Base-by-base conservation (phyloP, 1,140 invertebrate genomes). In the Acromyrmex echinatior region DNA sequence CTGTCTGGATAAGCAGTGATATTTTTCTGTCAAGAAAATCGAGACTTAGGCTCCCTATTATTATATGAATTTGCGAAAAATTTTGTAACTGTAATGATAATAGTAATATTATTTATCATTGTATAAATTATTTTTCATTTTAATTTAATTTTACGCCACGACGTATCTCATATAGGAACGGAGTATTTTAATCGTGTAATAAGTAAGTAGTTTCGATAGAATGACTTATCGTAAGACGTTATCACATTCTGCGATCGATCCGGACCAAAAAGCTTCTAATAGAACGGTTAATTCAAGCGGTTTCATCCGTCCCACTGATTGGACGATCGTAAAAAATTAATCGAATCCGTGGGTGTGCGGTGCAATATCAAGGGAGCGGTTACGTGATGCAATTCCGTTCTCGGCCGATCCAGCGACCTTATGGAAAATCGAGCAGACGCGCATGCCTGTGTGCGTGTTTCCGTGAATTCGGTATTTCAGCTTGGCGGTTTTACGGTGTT, bases 251-350 rank as follows among this genome's bases (percentile, higher is more conserved):
- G 21, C 56, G 35, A 49, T 82, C 25, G 53, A 45, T 35, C 18
- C n/a, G n/a, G 31, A 76, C n/a, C 80, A 21, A 76, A 84, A 76
- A 84, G 80, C 80, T 84, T 76, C 80, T 84, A 84, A 84, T 76
- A 84, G 80, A 84, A 84, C 70, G 9, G 80, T 84, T 84, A 84
- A 84, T 84, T 84, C 80, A 76, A 84, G 39, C 56, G 58, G 56
- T 84, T 84, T 84, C 80, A 74, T 84, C 56, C 56, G 56, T 62
- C 39, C 28, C 70, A 10, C 80, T 76, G 80, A 84, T 84, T 84
- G 80, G 80, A 84, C 39, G 70, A 74, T 74, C 53, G 80, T 84
- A 84, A 84, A 84, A 84, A 84, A 84, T 84, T 84, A 84, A 84
- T 84, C 80, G 80, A 84, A 84, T 84, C 70, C 70, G 80, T 74